Evolutionary conservation across 2,888 invertebrate genomes (phyloP).

Genomic region (Cerastis rubricosa): DNA sequence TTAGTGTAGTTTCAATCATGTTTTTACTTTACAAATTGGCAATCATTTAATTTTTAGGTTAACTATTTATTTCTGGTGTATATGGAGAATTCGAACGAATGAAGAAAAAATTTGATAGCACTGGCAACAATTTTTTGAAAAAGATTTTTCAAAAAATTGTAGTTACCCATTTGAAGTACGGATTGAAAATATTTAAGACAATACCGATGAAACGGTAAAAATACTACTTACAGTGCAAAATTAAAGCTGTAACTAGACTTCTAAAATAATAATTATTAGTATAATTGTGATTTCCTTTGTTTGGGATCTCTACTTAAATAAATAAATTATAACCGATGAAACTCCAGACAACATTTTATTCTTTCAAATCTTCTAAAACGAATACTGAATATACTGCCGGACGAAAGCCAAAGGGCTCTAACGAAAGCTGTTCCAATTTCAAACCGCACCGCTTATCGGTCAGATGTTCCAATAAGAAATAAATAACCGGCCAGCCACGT

Average conservation of each 20-base stretch:
- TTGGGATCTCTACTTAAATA: background rate
- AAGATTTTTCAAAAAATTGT: background rate
- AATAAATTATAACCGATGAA: background rate
- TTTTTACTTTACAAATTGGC: background rate
- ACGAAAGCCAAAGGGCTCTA: slow-evolving; percentile 62
- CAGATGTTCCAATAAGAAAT: slow-evolving; percentile 78
- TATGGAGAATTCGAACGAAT: background rate
- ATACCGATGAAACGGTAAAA: background rate
- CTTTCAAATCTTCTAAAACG: background rate
- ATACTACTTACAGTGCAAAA: background rate
- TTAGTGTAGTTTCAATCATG: slow-evolving; percentile 10
- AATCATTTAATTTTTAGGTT: background rate
- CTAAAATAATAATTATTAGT: background rate
- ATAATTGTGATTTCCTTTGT: background rate
- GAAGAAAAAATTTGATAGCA: background rate
- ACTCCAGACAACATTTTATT: background rate
- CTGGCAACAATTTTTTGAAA: background rate
- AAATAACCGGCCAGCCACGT: slow-evolving; percentile 76
- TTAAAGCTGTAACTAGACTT: background rate
- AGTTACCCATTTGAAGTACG: background rate
- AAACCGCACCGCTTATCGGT: slow-evolving; percentile 53
- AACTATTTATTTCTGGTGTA: background rate
- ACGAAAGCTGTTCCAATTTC: slow-evolving; percentile 69
- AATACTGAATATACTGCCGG: background rate
- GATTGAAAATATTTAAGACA: background rate